Evolutionary conservation across 2,113 vertebrate genomes (phyloP), one percentile per base, ranked within the genome.

Genomic region (Dasyprocta punctata): DNA sequence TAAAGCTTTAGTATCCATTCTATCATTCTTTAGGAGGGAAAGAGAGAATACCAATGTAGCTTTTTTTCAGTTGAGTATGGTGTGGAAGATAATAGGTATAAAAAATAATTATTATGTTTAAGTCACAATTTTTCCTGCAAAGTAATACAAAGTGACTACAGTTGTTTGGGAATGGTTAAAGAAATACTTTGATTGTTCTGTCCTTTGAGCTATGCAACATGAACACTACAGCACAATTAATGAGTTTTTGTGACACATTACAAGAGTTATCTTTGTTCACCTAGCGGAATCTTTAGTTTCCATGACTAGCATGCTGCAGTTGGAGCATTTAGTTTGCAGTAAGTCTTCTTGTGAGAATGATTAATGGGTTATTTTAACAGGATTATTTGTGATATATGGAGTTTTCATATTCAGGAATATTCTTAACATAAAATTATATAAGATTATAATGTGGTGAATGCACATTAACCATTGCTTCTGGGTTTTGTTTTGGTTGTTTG

Each of bases 281-380:
- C 14, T 41, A 30, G 22, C 71, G 1, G 24, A 92, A 58, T 89
- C 78, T 5, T 20, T 65, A 63, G 7, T 26, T 60, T 3, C 19
- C 19, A 0, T 19, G 16, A 73, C 4, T 28, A 73, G 0, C 8
- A 10, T 47, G 5, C 9, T 67, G 1, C 9, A 44, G 5, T 1
- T 44, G 11, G 49, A 22, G 7, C 16, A 52, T 75, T 81, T 85
- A 73, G 7, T 71, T 38, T 81, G 10, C 44, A 33, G 22, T 87
- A 9, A 8, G 36, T 58, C 7, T 41, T 81, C 13, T 14, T 58
- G 61, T 2, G 12, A 89, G n/a, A 1, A 2, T 65, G 12, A 28
- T 86, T 24, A 78, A 84, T 84, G 6, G 30, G 4, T 0, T 14
- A 36, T 90, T 69, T 67, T n/a, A 19, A 16, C 20, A 71, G 1